Percentiles rank a stretch among this genome's conserved stretches.
Evolutionary conservation across 2,113 vertebrate species (phyloP).

Genomic region (Oreochromis niloticus): DNA sequence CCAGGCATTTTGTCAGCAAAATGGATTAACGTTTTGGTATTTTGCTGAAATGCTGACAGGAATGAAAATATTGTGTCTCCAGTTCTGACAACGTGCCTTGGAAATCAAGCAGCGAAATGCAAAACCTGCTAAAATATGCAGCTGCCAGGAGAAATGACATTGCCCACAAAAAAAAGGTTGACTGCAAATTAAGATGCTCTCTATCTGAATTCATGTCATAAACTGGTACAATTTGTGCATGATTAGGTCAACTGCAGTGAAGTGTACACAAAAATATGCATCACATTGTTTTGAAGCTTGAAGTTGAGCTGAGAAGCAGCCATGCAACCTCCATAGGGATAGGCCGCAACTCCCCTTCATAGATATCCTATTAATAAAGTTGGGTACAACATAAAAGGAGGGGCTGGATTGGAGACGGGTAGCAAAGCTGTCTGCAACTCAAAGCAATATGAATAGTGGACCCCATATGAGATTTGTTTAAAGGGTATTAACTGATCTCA

Average conservation of each 20-base stretch:
- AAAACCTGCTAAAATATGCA: slow-evolving; percentile 25
- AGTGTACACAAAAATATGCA: background rate
- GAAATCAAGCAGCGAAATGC: slow-evolving; percentile 30
- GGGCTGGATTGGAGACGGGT: background rate
- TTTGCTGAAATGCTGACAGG: slow-evolving; percentile 27
- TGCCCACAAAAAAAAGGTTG: background rate
- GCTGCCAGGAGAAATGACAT: slow-evolving; percentile 15
- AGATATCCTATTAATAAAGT: background rate
- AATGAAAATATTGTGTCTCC: slow-evolving; percentile 20
- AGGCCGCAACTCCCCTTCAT: background rate
- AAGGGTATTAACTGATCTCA: background rate
- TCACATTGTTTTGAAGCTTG: background rate
- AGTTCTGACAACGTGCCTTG: background rate
- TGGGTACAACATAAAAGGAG: background rate
- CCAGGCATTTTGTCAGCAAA: slow-evolving; percentile 28
- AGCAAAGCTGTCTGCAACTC: background rate
- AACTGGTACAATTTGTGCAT: background rate
- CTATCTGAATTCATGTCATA: background rate
- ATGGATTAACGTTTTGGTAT: slow-evolving; percentile 19
- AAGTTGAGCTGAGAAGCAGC: background rate
- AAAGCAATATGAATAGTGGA: background rate
- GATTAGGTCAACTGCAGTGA: background rate
- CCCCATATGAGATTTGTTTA: background rate
- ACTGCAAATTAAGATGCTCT: background rate
- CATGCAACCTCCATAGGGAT: background rate